phyloP scores from a whole-genome alignment of 2,888 invertebrate species.

The Thelaira solivaga region DNA sequence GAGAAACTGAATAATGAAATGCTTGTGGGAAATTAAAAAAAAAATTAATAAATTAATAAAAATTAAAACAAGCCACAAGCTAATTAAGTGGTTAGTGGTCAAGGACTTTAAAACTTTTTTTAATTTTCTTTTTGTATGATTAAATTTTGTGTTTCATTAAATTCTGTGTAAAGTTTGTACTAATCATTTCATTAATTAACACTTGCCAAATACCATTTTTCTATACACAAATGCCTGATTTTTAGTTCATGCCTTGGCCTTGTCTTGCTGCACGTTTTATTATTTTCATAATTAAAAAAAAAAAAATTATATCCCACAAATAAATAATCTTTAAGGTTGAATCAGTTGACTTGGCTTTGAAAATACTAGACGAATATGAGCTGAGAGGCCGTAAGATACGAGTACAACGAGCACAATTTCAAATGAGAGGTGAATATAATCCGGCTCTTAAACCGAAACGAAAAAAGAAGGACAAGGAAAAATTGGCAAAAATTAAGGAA shows the following conservation, averaged over 20 bases:
- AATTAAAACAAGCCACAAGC: too few species aligned
- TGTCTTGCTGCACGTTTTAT: not conserved
- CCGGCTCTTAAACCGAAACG: slow-evolving; percentile 94
- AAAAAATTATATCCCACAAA: not conserved
- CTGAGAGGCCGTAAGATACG: slow-evolving; percentile 87
- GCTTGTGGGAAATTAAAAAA: not conserved
- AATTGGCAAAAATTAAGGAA: slow-evolving; percentile 93
- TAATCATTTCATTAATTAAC: too few species aligned
- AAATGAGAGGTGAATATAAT: slow-evolving; percentile 95
- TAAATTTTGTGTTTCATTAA: too few species aligned
- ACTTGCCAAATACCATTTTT: too few species aligned
- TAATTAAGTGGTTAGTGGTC: too few species aligned
- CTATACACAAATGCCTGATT: not conserved
- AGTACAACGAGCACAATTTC: slow-evolving; percentile 95
- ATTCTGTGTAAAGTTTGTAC: too few species aligned
- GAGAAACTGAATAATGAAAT: not conserved
- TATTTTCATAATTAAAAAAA: not conserved
- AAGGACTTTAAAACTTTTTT: too few species aligned
- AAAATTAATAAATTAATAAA: not conserved
- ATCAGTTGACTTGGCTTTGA: slow-evolving; percentile 94
- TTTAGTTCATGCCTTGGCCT: not conserved
- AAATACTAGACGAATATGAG: slow-evolving; percentile 92
- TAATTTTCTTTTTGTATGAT: too few species aligned
- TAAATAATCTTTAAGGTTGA: slow-evolving; percentile 81
- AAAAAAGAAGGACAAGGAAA: slow-evolving; percentile 93